Percentiles rank a stretch among this genome's conserved stretches.
Evolutionary conservation across 2,113 vertebrate species (phyloP).

Genomic region (Acrocephalus kingi): DNA sequence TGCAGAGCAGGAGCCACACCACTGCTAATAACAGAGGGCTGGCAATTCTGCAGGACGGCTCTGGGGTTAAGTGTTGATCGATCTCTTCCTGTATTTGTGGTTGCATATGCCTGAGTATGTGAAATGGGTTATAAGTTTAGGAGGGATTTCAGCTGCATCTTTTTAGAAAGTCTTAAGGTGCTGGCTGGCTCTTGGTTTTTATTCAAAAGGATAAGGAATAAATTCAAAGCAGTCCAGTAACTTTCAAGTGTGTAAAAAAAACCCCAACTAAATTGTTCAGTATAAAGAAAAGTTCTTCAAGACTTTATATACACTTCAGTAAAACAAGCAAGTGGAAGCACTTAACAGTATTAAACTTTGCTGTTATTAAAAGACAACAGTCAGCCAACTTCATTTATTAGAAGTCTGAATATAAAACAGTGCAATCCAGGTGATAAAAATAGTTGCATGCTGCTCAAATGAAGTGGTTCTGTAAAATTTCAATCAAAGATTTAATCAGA

Average conservation of each 20-base stretch:
- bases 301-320: not conserved
- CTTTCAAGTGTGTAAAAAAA: not conserved
- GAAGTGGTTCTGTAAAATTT: not conserved
- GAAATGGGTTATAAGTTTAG: not conserved
- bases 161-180: not conserved
- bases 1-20: not conserved
- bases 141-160: not conserved
- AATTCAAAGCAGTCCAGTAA: not conserved
- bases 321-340: not conserved
- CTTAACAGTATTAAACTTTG: not conserved
- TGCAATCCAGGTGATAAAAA: not conserved
- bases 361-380: not conserved
- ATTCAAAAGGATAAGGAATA: not conserved
- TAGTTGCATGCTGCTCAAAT: not conserved
- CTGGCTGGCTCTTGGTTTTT: not conserved
- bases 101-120: not conserved
- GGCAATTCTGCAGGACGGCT: not conserved
- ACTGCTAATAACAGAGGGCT: not conserved
- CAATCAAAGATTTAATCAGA: not conserved
- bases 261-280: not conserved
- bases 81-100: not conserved
- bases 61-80: not conserved
- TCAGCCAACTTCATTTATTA: not conserved
- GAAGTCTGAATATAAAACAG: not conserved
- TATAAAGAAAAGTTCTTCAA: not conserved